Evolutionary conservation across 2,797 vertebrate genomes (phyloP), one percentile per base, ranked within the genome.

Genomic region (Cyprinella venusta): DNA sequence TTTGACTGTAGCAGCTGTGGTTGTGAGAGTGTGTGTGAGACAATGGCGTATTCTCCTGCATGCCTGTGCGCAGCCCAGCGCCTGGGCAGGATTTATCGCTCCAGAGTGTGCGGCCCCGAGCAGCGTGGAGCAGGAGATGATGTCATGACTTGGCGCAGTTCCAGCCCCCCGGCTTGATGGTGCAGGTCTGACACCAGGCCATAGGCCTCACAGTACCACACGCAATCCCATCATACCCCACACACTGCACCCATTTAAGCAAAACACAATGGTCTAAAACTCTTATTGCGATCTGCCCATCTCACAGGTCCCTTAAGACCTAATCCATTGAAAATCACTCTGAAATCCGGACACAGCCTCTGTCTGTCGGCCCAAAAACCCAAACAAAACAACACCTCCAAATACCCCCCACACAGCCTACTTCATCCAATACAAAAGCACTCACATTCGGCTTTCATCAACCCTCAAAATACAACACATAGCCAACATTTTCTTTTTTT

Each of bases 31-130:
- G 54, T 82, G 82, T 71, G 38, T 54, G 72, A 79, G 82, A 90
- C 90, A 88, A 90, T 90, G 78, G 89, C 16, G 71, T 86, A 87
- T 87, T 90, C 89, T 89, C 79, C 84, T 86, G 86, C 83, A 86
- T 87, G 88, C 76, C 86, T 86, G 71, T 78, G 76, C 88, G 82
- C 81, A 86, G 83, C 76, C 79, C 80, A 84, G 74, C 80, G 84
- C 78, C 64, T 79, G 63, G 81, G 72, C 74, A 89, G 84, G 88
- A 89, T 89, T 90, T 88, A 89, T 88, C 56, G 72, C 59, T 87
- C 82, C 86, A 86, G 88, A 88, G 82, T 83, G 81, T 84, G 63
- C 67, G 70, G 59, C 78, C 76, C 80, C 30, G 63, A 84, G 71
- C 83, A 83, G 86, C 80, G 80, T 80, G 81, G 81, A 71, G 76